Evolutionary conservation across 1,140 invertebrate genomes (phyloP).

Genomic region (Plutomurus gul): DNA sequence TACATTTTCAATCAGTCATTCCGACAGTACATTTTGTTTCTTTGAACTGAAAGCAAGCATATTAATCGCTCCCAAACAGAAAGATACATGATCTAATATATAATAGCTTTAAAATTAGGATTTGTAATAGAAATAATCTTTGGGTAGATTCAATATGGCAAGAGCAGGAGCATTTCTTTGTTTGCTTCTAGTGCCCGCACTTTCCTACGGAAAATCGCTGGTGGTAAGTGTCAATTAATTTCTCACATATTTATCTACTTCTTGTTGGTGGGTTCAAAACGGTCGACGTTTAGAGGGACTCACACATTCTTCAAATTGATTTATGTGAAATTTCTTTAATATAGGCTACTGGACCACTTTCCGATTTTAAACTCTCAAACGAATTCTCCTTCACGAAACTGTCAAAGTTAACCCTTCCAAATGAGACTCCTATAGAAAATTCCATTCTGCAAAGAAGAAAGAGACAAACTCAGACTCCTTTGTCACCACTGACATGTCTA

Average conservation of each 20-base stretch:
- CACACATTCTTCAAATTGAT: too few relatives aligned
- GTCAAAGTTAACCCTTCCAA: background rate
- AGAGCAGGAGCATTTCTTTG: background rate
- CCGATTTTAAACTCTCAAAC: background rate
- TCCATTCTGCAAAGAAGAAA: background rate
- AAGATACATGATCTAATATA: background rate
- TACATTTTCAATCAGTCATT: too few relatives aligned
- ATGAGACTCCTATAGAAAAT: slow-evolving; percentile 11
- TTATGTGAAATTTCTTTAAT: too few relatives aligned
- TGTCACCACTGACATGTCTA: background rate
- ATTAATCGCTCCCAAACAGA: background rate
- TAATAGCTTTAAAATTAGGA: background rate
- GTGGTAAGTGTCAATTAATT: too few relatives aligned
- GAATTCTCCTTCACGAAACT: background rate
- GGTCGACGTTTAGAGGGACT: too few relatives aligned
- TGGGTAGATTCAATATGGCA: background rate
- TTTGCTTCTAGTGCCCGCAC: background rate
- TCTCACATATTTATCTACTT: too few relatives aligned
- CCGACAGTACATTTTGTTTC: too few relatives aligned
- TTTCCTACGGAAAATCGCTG: background rate
- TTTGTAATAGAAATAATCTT: background rate
- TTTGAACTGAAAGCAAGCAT: too few relatives aligned
- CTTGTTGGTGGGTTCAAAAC: too few relatives aligned
- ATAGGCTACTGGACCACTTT: background rate
- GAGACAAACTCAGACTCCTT: background rate